Conservation (phyloP, 1,140 invertebrate genomes). For the Thereuonema tuberculata region DNA sequence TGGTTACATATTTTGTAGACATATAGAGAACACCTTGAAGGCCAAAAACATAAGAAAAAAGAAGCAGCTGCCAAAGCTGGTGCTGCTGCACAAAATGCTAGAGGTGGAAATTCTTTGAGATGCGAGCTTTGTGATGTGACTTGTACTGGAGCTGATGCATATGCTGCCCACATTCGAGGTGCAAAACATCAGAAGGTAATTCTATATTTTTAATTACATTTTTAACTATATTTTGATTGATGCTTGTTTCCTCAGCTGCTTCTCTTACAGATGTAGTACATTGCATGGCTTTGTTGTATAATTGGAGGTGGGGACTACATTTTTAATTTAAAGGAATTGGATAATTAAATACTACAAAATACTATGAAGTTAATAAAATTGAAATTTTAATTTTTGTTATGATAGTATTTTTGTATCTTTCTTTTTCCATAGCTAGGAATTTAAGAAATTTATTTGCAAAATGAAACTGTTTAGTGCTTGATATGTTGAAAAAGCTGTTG, state of each 20-base stretch:
- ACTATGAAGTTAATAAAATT: too few relatives aligned
- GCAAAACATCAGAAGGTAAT: conserved; percentile 87
- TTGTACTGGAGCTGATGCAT: conserved; percentile 93
- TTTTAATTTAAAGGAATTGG: too few relatives aligned
- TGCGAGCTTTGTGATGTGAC: conserved; percentile 86
- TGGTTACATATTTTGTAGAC: conserved; percentile 42
- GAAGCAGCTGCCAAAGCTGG: conserved; percentile 74
- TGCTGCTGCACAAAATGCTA: conserved; percentile 39
- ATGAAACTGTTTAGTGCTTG: too few relatives aligned
- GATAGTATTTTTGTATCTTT: too few relatives aligned
- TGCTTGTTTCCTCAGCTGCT: neutral
- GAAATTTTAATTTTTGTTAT: too few relatives aligned
- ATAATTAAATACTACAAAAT: too few relatives aligned
- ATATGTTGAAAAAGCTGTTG: too few relatives aligned
- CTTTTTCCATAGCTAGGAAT: too few relatives aligned
- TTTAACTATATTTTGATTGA: too few relatives aligned
- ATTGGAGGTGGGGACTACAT: too few relatives aligned
- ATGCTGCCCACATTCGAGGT: conserved; percentile 92
- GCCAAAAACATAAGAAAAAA: conserved; percentile 97
- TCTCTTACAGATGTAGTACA: neutral
- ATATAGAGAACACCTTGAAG: conserved; percentile 92
- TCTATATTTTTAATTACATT: conserved; percentile 4
- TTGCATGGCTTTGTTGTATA: too few relatives aligned
- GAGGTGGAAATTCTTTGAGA: conserved; percentile 48
- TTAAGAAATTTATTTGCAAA: too few relatives aligned